Evolutionary conservation across 2,888 invertebrate species (phyloP).

Genomic region (Lottia gigantea): DNA sequence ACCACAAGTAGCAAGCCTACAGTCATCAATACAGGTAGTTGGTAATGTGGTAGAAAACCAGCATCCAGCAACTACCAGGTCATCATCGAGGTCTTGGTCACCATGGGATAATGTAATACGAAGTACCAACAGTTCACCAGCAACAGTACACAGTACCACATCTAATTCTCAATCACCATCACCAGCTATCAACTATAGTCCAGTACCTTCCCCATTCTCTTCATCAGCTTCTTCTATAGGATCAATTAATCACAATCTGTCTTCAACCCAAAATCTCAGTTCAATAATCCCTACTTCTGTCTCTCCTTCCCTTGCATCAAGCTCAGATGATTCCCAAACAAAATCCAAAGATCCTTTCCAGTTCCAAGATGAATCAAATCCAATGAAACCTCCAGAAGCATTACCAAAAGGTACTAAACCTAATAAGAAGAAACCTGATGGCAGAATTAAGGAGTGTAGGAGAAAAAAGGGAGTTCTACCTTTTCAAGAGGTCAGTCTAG

Average conservation of each 20-base stretch:
- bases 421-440: not conserved
- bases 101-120: slow-evolving; percentile 5
- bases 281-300: not conserved
- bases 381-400: not conserved
- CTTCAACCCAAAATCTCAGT: not conserved
- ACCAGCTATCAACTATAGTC: not conserved
- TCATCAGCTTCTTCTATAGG: slow-evolving; percentile 1
- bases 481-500: not conserved
- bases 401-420: not conserved
- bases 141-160: slow-evolving; percentile 4
- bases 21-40: too few relatives aligned
- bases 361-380: not conserved
- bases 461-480: not conserved
- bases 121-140: slow-evolving; percentile 5
- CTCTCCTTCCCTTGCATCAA: not conserved
- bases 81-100: not conserved
- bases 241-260: not conserved
- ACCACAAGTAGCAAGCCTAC: too few relatives aligned
- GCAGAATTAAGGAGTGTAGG: not conserved
- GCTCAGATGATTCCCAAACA: not conserved
- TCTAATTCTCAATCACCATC: not conserved
- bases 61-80: too few relatives aligned
- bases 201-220: not conserved
- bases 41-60: too few relatives aligned
- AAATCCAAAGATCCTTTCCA: slow-evolving; percentile 1